phyloP scores from a whole-genome alignment of 2,797 vertebrate species.

The Centroberyx gerrardi region DNA sequence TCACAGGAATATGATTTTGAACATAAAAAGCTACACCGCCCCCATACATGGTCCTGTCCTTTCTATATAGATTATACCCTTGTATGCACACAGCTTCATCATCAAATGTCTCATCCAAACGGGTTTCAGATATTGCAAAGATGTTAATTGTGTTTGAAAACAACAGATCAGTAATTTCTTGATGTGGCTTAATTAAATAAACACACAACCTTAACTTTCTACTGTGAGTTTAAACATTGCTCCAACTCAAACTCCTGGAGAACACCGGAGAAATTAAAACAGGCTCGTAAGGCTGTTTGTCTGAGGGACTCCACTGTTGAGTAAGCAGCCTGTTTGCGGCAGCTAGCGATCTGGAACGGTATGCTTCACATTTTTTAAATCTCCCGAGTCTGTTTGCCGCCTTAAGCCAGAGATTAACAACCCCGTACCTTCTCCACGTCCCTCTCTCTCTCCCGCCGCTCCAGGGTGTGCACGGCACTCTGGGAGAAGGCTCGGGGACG shows the following conservation, averaged over 20 bases:
- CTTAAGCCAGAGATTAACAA: constrained; percentile 58
- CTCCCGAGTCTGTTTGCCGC: constrained; percentile 46
- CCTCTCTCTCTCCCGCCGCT: constrained; percentile 86
- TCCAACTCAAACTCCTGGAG: too few species aligned
- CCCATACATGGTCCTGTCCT: too few species aligned
- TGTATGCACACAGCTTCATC: too few species aligned
- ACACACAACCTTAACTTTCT: not conserved
- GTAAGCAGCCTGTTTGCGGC: not conserved
- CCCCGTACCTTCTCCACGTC: constrained; percentile 88
- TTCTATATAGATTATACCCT: too few species aligned
- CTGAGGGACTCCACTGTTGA: not conserved
- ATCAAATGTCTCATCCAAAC: too few species aligned
- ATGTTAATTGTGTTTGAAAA: too few species aligned
- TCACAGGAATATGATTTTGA: too few species aligned
- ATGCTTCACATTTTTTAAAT: constrained; percentile 25
- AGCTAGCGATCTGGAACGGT: constrained; percentile 13
- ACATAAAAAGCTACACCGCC: too few species aligned
- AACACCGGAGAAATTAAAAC: not conserved
- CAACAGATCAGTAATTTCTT: too few species aligned
- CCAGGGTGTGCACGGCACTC: constrained; percentile 91
- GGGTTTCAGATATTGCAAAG: too few species aligned
- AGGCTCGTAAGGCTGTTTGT: not conserved
- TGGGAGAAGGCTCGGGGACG: constrained; percentile 93
- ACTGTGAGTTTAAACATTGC: too few species aligned
- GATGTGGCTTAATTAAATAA: not conserved